These are phyloP conservation scores for Rotaria sp. DNA, from an alignment of 2,888 invertebrate genomes.

Conservation along the genomic window DNA sequence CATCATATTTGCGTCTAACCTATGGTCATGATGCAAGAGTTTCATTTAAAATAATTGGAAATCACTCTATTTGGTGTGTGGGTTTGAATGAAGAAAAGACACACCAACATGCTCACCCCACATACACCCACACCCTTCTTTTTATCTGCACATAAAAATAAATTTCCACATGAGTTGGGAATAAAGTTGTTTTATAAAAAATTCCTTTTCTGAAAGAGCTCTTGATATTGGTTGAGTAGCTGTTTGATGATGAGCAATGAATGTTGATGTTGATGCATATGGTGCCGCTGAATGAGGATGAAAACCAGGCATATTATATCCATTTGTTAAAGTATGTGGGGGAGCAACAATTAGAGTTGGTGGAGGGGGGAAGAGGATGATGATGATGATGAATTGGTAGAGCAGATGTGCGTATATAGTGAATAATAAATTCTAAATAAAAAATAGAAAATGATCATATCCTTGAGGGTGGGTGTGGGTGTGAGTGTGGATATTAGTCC, in stretches of 20 bases:
- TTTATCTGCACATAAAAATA: no score
- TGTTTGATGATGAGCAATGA: conserved; percentile 2
- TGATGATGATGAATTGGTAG: background rate
- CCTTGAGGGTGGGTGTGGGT: no score
- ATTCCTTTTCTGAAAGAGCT: background rate
- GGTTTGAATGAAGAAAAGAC: no score
- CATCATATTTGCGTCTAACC: no score
- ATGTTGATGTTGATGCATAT: background rate
- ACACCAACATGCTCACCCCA: no score
- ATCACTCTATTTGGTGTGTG: no score
- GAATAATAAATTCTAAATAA: no score
- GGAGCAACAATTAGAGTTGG: background rate
- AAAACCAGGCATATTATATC: background rate
- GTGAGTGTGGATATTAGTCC: no score
- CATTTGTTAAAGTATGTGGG: background rate
- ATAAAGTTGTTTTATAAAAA: background rate
- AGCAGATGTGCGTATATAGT: background rate
- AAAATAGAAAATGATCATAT: no score
- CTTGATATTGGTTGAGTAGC: background rate
- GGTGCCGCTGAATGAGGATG: background rate
- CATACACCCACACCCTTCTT: no score
- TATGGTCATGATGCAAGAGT: no score
- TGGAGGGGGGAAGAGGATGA: background rate
- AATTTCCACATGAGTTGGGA: background rate
- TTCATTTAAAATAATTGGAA: no score